Evolutionary conservation across 1,140 invertebrate species (phyloP), one percentile per base, ranked within the genome.

Genomic region (Neelides sp.): DNA sequence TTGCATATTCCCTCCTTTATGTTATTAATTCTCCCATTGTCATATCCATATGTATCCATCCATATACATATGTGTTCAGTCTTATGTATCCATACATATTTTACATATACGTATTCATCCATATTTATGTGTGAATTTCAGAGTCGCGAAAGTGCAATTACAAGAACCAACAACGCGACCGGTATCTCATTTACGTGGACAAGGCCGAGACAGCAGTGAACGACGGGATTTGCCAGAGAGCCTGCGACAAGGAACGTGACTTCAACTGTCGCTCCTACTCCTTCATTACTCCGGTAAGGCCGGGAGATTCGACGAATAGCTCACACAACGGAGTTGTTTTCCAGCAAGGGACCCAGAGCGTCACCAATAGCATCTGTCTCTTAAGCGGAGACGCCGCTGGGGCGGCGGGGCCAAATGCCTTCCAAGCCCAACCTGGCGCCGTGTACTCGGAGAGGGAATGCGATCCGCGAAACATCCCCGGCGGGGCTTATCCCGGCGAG

Each of bases 221-320:
- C 54, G 71, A 67, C 55, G 64, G 57, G 39, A 64, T 53, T 40
- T 74, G 72, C 58, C 66, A 68, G 54, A 54, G 65, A 35, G 66
- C 68, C 5, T 74, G 72, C 61, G 67, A 71, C 44, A 59, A 64
- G 20, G 72, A 74, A 55, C 59, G 60, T 32, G 65, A 67, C n/a
- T 74, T 74, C 57, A 67, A 68, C 32, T 74, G 72, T 50, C 58
- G 71, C 24, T 69, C 70, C 3, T 73, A 68, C 59, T 68, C 72
- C n/a, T 72, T 71, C 56, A 49, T 71, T 10, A 58, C 52, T 20
- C 48, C 57, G 54, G 65, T 84, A 54, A 61, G 63, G 47, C 23
- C 10, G 19, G 19, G 17, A 30, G 23, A 45, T 23, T 12, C 17
- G 28, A 42, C 24, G 15, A 13, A 8, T 5, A 17, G 23, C 48